These are phyloP conservation scores for Laticauda laticaudata DNA, from an alignment of 2,113 vertebrate genomes.

Conservation along the genomic window DNA sequence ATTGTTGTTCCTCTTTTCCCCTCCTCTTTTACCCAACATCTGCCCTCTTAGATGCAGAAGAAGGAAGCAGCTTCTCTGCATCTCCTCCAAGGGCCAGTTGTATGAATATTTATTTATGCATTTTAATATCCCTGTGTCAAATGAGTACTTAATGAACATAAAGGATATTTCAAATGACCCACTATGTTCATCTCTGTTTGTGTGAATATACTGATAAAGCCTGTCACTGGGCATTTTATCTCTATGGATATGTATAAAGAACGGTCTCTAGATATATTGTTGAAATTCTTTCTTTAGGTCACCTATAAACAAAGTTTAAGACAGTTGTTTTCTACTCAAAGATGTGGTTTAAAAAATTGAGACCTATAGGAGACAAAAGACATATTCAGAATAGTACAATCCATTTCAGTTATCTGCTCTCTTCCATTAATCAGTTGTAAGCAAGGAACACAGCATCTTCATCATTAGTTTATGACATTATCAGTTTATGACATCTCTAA, in stretches of 20 bases:
- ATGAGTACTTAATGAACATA: background rate
- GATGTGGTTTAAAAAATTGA: background rate
- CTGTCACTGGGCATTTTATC: background rate
- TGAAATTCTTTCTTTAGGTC: background rate
- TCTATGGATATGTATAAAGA: background rate
- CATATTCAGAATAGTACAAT: background rate
- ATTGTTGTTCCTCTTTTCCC: background rate
- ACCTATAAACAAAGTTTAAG: background rate
- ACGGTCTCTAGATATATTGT: background rate
- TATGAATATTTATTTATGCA: background rate
- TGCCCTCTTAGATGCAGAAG: background rate
- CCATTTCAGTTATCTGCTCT: background rate
- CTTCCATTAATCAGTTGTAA: background rate
- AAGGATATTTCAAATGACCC: background rate
- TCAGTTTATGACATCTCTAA: background rate
- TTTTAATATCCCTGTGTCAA: background rate
- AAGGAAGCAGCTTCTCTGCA: background rate
- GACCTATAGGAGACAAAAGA: background rate
- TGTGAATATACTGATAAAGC: background rate
- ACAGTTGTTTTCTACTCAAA: background rate
- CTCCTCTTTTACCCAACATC: background rate
- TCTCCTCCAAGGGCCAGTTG: background rate
- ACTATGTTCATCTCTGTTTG: background rate
- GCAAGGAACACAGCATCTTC: background rate
- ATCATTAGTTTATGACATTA: background rate